phyloP scores from a whole-genome alignment of 64 coral and sea anemone genomes.

The Montipora cactus region DNA sequence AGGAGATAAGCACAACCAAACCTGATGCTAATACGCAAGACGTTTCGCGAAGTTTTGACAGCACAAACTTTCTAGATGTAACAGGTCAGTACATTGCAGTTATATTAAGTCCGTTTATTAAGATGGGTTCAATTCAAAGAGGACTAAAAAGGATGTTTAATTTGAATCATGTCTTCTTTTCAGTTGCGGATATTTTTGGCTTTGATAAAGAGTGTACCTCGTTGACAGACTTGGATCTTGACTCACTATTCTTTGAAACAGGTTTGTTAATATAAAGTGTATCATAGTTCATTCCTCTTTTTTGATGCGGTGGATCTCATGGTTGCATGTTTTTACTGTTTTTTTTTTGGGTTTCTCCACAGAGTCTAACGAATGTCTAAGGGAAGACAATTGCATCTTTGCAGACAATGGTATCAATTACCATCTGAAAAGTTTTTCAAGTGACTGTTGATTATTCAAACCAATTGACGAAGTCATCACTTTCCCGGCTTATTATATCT shows the following conservation, averaged over 20 bases:
- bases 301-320: background rate
- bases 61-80: background rate
- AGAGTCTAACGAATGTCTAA: background rate
- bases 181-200: constrained; percentile 20
- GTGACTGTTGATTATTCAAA: background rate
- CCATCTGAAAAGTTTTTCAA: background rate
- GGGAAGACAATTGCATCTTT: background rate
- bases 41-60: background rate
- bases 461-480: constrained; percentile 16
- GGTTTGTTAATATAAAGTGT: background rate
- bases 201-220: background rate
- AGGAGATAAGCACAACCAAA: background rate
- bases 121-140: background rate
- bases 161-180: background rate
- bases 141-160: background rate
- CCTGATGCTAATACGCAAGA: background rate
- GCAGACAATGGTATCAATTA: background rate
- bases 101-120: background rate
- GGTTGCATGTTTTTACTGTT: background rate
- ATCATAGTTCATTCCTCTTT: background rate
- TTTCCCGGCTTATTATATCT: background rate
- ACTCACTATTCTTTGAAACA: constrained; percentile 9
- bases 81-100: background rate
- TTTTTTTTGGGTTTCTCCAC: background rate
- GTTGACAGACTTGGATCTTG: background rate